Evolutionary conservation across 2,797 vertebrate species (phyloP), one percentile per base, ranked within the genome.

Genomic region (Gymnoscopelus braueri): DNA sequence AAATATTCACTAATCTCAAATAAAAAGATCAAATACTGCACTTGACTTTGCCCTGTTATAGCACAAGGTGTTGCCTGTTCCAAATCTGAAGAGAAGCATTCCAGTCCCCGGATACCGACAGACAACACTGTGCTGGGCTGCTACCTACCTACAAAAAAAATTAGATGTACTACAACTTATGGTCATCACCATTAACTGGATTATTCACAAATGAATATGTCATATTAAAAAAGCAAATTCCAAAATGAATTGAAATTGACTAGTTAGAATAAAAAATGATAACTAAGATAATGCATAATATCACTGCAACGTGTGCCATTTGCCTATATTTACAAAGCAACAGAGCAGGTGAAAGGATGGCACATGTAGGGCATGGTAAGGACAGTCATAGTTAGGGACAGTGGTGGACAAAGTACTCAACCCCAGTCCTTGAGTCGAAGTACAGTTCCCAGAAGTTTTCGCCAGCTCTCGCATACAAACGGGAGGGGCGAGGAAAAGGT

Each of bases 71-170:
- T 49, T 65, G 54, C 52, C 56, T 68, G 51, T 55, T 77, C 32
- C 32, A 32, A 54, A 1, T 56, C 15, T 48, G 5, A 59, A 70
- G 61, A 76, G 49, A 81, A 53, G 39, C 11, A 49, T 67, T 79
- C 12, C 11, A 61, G 67, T 74, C 51, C 3, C 77, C 15, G 32
- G 61, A 23, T 68, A 56, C 0, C 2, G 35, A 67, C 13, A 63
- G 50, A 71, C 51, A 19, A 5, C 12, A 71, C 50, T 67, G 6
- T 56, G 55, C 52, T 52, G n/a, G 58, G 57, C 11, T 29, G 13
- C 62, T n/a, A 47, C 67, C 60, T 87, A 81, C 26, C 26, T 84
- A 80, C 86, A 82, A 85, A 85, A n/a, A 67, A 3, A 44, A 79
- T 78, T 44, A 57, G 67, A 69, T 29, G 2, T 14, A 60, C 75